Base-by-base conservation (phyloP, 1,140 invertebrate genomes). In the Nasonia giraulti region DNA sequence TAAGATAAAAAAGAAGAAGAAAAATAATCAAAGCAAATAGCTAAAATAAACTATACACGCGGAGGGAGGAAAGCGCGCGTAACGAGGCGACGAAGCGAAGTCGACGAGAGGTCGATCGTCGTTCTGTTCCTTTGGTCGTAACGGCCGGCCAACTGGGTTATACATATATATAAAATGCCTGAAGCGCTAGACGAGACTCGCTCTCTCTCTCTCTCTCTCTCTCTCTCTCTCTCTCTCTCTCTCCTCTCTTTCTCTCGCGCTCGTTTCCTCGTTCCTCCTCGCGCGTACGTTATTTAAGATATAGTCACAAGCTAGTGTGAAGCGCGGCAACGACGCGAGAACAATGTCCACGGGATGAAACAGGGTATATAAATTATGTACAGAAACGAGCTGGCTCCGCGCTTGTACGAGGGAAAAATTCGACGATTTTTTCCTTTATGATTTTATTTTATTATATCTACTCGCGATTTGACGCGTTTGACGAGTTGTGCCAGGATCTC, bases 61-160 rank as follows among this genome's bases (percentile, higher is more conserved):
- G 8, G 23, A 79, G 10, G 66, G 20, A 83, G 7, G 14, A 75
- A 75, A 44, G 73, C 10, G 17, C 50, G 27, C 10, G 17, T n/a
- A 76, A 76, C 27, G 71, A 71, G 44, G 78, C 68, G 76, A 80
- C 76, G 47, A 80, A n/a, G 83, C 33, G 50, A 80, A 74, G 27
- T 73, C 62, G 68, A 84, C 71, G 27, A 79, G 66, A 84, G 44
- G 5, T 33, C 62, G 62, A 44, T 37, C 75, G 37, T 68, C 68
- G 68, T 62, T 62, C 55, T 62, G 55, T 62, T 62, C 55, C 50
- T 66, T 75, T 62, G 73, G 82, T 11, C 11, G 83, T 47, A 14
- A 11, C 71, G n/a, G 55, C 55, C 27, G 75, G 78, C 83, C 83
- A 80, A 85, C 17, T 80, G 40, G 78, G 66, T 85, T 85, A 85